Evolutionary conservation across 2,797 vertebrate genomes (phyloP).

Genomic region (Choloepus didactylus): DNA sequence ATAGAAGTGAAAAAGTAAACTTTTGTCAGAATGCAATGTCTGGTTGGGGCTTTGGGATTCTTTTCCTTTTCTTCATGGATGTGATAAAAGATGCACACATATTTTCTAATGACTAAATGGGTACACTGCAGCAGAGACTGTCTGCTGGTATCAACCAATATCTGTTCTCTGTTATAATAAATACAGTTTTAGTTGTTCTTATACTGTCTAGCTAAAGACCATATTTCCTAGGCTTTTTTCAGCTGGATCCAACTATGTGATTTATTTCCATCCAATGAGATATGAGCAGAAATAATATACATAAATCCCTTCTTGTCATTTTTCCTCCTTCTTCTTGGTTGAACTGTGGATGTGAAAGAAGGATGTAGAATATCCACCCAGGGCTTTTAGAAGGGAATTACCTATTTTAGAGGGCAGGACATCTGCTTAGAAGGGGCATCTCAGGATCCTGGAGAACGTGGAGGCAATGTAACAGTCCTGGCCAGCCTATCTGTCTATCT

Average conservation of each 20-base stretch:
- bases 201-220: background rate
- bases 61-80: background rate
- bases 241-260: background rate
- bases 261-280: background rate
- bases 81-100: too few relatives aligned
- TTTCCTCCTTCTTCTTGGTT: background rate
- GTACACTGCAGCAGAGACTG: background rate
- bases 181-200: background rate
- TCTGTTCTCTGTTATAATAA: background rate
- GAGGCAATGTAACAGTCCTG: background rate
- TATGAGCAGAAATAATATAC: background rate
- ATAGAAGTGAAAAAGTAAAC: background rate
- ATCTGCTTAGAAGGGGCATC: too few relatives aligned
- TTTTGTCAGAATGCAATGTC: background rate
- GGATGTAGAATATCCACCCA: background rate
- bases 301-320: background rate
- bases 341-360: background rate
- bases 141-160: background rate
- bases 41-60: background rate
- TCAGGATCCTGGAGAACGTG: background rate
- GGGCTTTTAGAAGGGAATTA: too few relatives aligned
- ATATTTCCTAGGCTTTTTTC: background rate
- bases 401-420: background rate
- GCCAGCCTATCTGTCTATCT: background rate
- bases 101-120: background rate